Percentiles rank a stretch among this genome's conserved stretches.
These are phyloP conservation scores for Eretmocerus hayati DNA, from an alignment of 2,888 invertebrate genomes.

Conservation along the genomic window DNA sequence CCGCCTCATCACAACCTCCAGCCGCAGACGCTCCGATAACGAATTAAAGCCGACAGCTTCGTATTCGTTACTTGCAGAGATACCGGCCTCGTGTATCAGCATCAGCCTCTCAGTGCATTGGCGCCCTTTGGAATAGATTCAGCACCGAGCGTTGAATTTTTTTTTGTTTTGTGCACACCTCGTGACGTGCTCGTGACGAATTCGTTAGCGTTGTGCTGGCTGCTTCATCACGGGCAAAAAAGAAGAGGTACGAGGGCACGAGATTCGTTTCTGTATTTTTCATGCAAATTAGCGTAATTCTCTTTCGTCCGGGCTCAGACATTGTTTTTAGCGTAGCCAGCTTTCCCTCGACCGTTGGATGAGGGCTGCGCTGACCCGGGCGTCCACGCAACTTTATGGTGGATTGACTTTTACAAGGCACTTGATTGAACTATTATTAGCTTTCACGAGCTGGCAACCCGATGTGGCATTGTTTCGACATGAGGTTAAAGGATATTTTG, in stretches of 20 bases:
- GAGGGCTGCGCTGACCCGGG: neutral
- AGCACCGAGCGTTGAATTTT: neutral
- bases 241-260: slow-evolving; percentile 9
- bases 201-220: neutral
- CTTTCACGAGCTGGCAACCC: neutral
- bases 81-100: no score
- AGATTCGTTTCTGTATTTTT: slow-evolving; percentile 19
- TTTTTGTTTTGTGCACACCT: neutral
- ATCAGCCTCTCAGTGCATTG: no score
- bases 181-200: neutral
- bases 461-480: neutral
- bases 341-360: neutral
- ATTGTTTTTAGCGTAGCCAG: neutral
- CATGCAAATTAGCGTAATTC: slow-evolving; percentile 19
- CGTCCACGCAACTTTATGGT: neutral
- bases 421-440: neutral
- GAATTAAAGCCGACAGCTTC: slow-evolving; percentile 5
- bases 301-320: neutral
- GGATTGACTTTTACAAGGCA: neutral
- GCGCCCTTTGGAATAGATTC: no score
- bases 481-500: no score
- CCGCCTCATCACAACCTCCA: neutral
- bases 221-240: neutral
- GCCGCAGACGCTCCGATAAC: slow-evolving; percentile 4
- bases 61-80: neutral